These are phyloP conservation scores for Melinopterus prodromus DNA, from an alignment of 2,888 invertebrate genomes.

Conservation along the genomic window DNA sequence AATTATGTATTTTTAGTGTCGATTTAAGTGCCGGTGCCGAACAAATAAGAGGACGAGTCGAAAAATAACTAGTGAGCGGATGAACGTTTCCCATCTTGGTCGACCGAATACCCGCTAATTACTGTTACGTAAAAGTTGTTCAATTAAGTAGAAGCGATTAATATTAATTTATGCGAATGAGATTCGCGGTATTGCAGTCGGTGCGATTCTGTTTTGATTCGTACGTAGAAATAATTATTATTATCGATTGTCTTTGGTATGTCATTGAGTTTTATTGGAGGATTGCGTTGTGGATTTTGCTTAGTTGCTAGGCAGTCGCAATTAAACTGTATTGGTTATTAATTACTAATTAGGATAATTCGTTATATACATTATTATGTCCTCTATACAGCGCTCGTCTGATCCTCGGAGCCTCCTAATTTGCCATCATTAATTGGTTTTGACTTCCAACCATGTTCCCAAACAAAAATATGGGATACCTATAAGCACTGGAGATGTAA, in stretches of 20 bases:
- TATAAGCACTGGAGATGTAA: too few species aligned
- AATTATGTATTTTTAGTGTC: background rate
- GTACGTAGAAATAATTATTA: background rate
- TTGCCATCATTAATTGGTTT: too few species aligned
- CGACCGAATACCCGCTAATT: background rate
- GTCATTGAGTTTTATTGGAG: background rate
- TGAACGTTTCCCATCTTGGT: background rate
- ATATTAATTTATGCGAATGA: background rate
- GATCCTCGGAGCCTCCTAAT: too few species aligned
- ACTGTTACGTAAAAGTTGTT: constrained; percentile 4
- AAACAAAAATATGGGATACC: too few species aligned
- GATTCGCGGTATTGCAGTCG: constrained; percentile 4
- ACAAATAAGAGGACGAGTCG: background rate
- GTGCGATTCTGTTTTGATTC: background rate
- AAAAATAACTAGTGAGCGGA: background rate
- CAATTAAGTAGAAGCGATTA: background rate
- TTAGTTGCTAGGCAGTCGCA: background rate
- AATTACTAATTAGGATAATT: too few species aligned
- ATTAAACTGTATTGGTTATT: background rate
- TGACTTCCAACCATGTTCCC: too few species aligned
- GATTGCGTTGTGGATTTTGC: too few species aligned
- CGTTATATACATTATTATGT: too few species aligned
- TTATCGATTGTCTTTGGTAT: background rate
- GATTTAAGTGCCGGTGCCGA: background rate
- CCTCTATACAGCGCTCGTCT: too few species aligned